Conservation (phyloP, 2,797 vertebrate species). For the Pteronotus mesoamericanus region DNA sequence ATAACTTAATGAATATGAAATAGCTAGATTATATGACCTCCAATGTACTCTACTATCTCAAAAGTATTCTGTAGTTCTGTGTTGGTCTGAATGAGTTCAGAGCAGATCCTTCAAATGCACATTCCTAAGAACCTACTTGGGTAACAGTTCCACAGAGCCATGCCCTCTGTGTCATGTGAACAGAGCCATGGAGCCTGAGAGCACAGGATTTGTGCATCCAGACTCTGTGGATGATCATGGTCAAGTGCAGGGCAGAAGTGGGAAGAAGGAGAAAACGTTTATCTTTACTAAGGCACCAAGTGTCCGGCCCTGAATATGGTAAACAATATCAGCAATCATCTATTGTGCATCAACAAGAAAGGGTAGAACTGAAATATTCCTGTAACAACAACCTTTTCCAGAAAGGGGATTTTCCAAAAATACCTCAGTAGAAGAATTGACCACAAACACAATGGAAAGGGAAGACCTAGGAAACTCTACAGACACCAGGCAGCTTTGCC, state of each 20-base stretch:
- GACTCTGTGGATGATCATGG: too few species aligned
- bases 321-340: neutral
- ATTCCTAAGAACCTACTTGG: neutral
- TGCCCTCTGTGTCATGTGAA: neutral
- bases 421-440: neutral
- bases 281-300: neutral
- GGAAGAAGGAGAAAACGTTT: neutral
- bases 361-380: neutral
- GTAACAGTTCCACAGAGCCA: neutral
- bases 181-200: neutral
- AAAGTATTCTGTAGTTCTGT: neutral
- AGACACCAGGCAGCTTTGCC: neutral
- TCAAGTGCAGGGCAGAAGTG: neutral
- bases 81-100: neutral
- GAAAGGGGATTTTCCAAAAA: neutral
- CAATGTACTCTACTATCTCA: neutral
- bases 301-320: neutral
- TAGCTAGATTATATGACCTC: neutral
- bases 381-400: neutral
- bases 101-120: neutral
- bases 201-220: too few species aligned
- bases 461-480: neutral
- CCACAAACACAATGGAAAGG: neutral
- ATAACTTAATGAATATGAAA: neutral
- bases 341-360: rapidly evolving